phyloP scores from a whole-genome alignment of 2,797 vertebrate species.

The Delichon dasypus region DNA sequence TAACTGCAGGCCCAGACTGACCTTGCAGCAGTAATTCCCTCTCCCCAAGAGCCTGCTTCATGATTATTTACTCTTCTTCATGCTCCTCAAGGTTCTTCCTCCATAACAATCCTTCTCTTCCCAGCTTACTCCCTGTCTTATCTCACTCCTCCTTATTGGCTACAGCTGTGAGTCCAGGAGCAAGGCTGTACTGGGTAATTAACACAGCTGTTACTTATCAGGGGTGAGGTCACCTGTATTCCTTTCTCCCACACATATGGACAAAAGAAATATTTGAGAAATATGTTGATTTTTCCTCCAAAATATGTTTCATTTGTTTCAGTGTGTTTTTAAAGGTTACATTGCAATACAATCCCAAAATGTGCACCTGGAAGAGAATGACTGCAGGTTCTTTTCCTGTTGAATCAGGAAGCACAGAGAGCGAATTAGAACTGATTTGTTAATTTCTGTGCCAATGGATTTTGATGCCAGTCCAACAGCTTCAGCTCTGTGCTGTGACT shows the following conservation, averaged over 20 bases:
- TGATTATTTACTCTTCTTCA: background rate
- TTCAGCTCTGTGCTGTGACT: background rate
- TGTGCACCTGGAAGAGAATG: background rate
- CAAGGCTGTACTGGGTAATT: background rate
- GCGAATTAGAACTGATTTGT: rapidly evolving
- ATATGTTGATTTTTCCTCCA: background rate
- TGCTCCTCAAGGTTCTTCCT: background rate
- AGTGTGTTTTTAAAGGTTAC: background rate
- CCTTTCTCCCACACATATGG: background rate
- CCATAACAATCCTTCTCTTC: background rate
- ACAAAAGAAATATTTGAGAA: background rate
- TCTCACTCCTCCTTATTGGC: background rate
- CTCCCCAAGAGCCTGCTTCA: background rate
- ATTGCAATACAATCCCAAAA: background rate
- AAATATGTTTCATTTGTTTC: background rate
- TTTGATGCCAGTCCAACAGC: background rate
- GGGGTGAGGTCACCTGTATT: background rate
- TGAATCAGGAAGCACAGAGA: background rate
- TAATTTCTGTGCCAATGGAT: background rate
- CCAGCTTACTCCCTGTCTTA: background rate
- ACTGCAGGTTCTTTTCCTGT: background rate
- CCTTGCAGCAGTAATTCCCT: background rate
- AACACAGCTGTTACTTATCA: background rate
- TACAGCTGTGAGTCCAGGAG: background rate
- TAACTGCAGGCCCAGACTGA: background rate